Conservation (phyloP, 1,140 invertebrate species). For the Neodiprion pinetum region DNA sequence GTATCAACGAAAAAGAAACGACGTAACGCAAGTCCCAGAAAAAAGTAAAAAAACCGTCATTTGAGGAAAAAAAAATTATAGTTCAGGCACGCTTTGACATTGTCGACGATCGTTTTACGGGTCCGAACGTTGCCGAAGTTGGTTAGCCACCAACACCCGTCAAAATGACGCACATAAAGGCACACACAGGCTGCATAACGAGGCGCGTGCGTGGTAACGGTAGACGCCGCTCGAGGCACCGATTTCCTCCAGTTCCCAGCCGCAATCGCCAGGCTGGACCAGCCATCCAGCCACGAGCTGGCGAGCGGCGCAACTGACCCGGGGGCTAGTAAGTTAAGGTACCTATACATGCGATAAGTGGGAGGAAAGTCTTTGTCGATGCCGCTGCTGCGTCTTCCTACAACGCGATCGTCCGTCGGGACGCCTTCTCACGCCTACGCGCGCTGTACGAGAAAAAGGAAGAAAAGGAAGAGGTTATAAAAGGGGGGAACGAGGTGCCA, state of each 20-base stretch:
- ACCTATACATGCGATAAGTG: background rate
- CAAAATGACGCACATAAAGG: no score
- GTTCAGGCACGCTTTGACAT: no score
- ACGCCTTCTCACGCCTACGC: no score
- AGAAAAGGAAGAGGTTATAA: background rate
- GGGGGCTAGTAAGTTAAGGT: background rate
- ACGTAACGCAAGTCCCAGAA: no score
- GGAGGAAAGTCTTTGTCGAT: background rate
- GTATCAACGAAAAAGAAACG: no score
- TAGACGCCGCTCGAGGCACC: background rate
- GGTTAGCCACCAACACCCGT: no score
- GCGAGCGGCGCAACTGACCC: background rate
- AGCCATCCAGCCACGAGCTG: background rate
- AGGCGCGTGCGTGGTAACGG: constrained; percentile 6
- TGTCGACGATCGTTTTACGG: no score
- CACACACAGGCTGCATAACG: background rate
- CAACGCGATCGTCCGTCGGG: no score
- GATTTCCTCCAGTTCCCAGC: constrained; percentile 4
- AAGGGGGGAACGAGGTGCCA: background rate
- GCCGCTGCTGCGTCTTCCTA: background rate
- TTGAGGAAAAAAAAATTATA: no score
- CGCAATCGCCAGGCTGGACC: background rate
- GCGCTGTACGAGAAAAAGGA: background rate
- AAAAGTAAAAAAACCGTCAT: no score
- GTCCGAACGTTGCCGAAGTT: no score